These are phyloP conservation scores for Choreutis nemorana DNA, from an alignment of 2,888 invertebrate genomes.

Conservation along the genomic window DNA sequence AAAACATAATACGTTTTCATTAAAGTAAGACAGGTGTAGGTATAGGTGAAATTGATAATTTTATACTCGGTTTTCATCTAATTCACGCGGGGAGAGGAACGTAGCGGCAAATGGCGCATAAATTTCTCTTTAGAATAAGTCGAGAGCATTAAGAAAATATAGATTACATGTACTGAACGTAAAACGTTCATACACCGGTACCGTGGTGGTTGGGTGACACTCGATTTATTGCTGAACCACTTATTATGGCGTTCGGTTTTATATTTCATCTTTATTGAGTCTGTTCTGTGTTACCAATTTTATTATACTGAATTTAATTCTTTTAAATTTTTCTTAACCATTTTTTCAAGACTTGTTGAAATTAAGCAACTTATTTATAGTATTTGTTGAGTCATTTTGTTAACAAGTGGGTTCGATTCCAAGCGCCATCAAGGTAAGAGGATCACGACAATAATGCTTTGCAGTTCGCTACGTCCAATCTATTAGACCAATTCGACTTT, in stretches of 20 bases:
- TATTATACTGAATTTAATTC: too few species aligned
- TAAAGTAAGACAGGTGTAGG: too few species aligned
- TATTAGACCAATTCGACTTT: too few species aligned
- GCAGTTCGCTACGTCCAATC: constrained; percentile 26
- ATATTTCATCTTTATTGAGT: too few species aligned
- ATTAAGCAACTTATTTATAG: too few species aligned
- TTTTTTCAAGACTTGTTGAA: too few species aligned
- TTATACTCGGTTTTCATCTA: constrained; percentile 31
- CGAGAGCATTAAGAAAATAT: constrained; percentile 44
- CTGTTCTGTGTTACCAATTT: too few species aligned
- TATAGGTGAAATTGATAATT: too few species aligned
- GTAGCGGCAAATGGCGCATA: constrained; percentile 48
- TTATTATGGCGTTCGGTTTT: too few species aligned
- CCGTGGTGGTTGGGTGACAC: constrained; percentile 8
- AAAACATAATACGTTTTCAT: too few species aligned
- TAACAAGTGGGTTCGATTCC: constrained; percentile 27
- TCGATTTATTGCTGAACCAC: constrained; percentile 3
- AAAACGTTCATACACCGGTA: constrained; percentile 26
- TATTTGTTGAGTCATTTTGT: constrained; percentile 13
- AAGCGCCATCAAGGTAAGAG: constrained; percentile 39
- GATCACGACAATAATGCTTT: constrained; percentile 38
- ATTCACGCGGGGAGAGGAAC: constrained; percentile 34
- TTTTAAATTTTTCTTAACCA: too few species aligned
- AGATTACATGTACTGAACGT: constrained; percentile 37
- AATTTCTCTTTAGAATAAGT: constrained; percentile 47